Evolutionary conservation across 2,113 vertebrate species (phyloP), one percentile per base, ranked within the genome.

Genomic region (Tragelaphus buxtoni): DNA sequence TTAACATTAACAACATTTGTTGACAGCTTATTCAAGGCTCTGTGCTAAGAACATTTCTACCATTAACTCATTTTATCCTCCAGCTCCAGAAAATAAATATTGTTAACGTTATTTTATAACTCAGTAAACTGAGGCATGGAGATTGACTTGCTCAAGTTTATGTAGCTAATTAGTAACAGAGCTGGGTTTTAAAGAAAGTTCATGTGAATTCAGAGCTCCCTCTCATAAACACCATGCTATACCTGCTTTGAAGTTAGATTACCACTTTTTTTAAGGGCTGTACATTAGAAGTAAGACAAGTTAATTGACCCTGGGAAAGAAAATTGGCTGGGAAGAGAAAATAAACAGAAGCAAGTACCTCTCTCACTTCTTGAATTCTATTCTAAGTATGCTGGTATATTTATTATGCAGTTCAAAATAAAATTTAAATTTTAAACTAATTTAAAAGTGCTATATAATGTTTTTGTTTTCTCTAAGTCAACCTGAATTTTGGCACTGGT

Each of bases 341-440:
- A 81, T 5, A 94, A 93, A 69, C 32, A 91, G 83, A 82, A 97
- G 32, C 18, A 79, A 85, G 47, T 81, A 95, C 80, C 5, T 42
- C 42, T 84, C 28, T 91, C 60, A 88, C 26, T 63, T 88, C 83
- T 88, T 82, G 16, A 85, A 96, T 89, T 96, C 53, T 69, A 32
- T 85, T 77, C 24, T 92, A 74, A 80, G 39, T 63, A 18, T 49
- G 10, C 17, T 20, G 7, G 13, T 80, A 56, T 63, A 84, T 80
- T 69, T 93, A 58, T 79, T 88, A 56, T 4, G 18, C 39, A 86
- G 18, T 81, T 92, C 81, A 86, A 91, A 96, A 93, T 63, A 20
- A 91, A 93, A 88, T 63, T 88, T 61, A 74, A 90, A 82, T 28
- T 32, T 90, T 82, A 88, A 95, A 74, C 55, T 87, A 93, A 97